A percentile compares a stretch with the other conserved stretches of the same genome.
phyloP scores from a whole-genome alignment of 2,113 vertebrate genomes.

The Lates calcarifer region DNA sequence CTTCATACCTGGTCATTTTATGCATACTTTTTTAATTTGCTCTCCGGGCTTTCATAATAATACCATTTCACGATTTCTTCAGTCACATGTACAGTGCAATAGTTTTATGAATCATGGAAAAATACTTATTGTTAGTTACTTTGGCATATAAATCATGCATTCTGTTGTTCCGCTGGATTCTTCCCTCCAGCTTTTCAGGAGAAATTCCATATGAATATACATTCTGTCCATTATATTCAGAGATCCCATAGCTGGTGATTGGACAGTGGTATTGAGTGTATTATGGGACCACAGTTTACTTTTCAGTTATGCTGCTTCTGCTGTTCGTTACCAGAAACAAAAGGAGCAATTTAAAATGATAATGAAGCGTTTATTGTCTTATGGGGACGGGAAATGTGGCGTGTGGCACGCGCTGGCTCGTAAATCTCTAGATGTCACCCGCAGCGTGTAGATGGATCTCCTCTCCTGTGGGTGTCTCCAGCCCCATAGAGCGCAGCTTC shows the following conservation, averaged over 20 bases:
- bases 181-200: constrained; percentile 26
- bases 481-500: constrained; percentile 69
- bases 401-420: constrained; percentile 64
- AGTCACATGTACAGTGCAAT: constrained; percentile 4
- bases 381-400: constrained; percentile 77
- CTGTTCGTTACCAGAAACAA: constrained; percentile 72
- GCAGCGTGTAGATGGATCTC: constrained; percentile 77
- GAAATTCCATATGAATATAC: constrained; percentile 35
- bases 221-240: constrained; percentile 33
- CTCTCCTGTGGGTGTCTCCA: constrained; percentile 73
- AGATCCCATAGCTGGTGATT: constrained; percentile 40
- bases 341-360: constrained; percentile 84
- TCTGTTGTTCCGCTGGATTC: constrained; percentile 34
- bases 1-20: constrained; percentile 11
- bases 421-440: constrained; percentile 83
- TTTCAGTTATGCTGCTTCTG: constrained; percentile 67
- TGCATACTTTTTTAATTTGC: constrained; percentile 6
- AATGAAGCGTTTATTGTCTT: constrained; percentile 83
- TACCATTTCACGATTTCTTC: constrained; percentile 20
- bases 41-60: constrained; percentile 13
- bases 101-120: constrained; percentile 15
- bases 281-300: constrained; percentile 68
- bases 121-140: constrained; percentile 30
- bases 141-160: constrained; percentile 21
- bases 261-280: constrained; percentile 52